A percentile compares a stretch with the other conserved stretches of the same genome.
phyloP scores from a whole-genome alignment of 1,140 invertebrate species.

The Ips nitidus region DNA sequence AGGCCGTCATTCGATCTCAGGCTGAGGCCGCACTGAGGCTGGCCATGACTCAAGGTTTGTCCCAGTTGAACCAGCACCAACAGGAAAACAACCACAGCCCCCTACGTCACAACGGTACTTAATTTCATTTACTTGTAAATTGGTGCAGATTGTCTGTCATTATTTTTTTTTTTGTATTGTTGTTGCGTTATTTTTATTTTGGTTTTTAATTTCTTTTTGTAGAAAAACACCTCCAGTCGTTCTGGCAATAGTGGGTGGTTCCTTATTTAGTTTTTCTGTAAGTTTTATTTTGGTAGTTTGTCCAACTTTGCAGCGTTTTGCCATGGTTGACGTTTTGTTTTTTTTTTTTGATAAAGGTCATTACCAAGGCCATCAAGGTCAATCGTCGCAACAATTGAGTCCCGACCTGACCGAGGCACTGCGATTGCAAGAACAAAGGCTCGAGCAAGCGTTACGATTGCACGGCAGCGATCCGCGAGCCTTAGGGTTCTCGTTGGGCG shows the following conservation, averaged over 20 bases:
- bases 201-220: slow-evolving; percentile 26
- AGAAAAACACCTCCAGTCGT: slow-evolving; percentile 33
- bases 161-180: slow-evolving; percentile 1
- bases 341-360: slow-evolving; percentile 48
- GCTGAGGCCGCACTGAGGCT: slow-evolving; percentile 78
- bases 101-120: slow-evolving; percentile 48
- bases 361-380: slow-evolving; percentile 54
- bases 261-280: slow-evolving; percentile 20
- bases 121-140: neutral
- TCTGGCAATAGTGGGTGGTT: slow-evolving; percentile 28
- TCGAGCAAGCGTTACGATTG: slow-evolving; percentile 78
- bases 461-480: slow-evolving; percentile 68
- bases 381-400: slow-evolving; percentile 57
- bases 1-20: slow-evolving; percentile 78
- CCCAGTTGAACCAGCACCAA: slow-evolving; percentile 52
- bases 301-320: too few species aligned
- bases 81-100: slow-evolving; percentile 48
- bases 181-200: slow-evolving; percentile 22
- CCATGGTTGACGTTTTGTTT: too few species aligned
- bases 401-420: slow-evolving; percentile 69
- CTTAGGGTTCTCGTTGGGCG: slow-evolving; percentile 62
- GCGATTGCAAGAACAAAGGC: slow-evolving; percentile 74
- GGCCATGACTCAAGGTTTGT: slow-evolving; percentile 67
- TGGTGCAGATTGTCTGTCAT: neutral
- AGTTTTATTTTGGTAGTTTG: slow-evolving; percentile 19